Percentiles rank a stretch among this genome's conserved stretches.
These are phyloP conservation scores for Phalacrocorax pelagicus DNA, from an alignment of 2,113 vertebrate species.

Conservation along the genomic window DNA sequence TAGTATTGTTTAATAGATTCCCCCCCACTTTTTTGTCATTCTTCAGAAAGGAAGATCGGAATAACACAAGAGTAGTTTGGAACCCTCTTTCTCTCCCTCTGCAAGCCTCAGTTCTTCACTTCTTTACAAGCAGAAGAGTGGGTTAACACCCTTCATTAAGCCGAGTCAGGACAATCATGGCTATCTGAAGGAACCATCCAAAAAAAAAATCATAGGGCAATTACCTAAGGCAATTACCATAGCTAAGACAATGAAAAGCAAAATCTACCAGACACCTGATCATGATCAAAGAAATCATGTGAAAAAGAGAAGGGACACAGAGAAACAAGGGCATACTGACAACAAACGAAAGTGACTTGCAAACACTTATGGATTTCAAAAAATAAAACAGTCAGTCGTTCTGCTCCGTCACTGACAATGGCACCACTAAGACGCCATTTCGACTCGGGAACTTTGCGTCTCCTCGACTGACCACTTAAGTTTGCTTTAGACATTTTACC, in stretches of 20 bases:
- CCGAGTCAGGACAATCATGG: not conserved
- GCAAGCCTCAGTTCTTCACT: not conserved
- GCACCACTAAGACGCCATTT: not conserved
- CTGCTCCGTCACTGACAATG: slow-evolving; percentile 53
- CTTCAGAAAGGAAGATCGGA: not conserved
- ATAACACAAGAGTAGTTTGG: not conserved
- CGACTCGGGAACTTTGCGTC: not conserved
- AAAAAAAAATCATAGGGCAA: slow-evolving; percentile 22
- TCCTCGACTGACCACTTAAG: not conserved
- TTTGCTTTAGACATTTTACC: not conserved
- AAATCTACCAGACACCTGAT: slow-evolving; percentile 58
- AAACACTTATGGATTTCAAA: not conserved
- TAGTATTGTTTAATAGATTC: not conserved
- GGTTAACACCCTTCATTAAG: not conserved
- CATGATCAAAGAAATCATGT: slow-evolving; percentile 55
- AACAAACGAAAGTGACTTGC: slow-evolving; percentile 31
- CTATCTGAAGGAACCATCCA: not conserved
- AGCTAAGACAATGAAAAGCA: slow-evolving; percentile 59
- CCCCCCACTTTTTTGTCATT: not conserved
- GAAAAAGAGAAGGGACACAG: slow-evolving; percentile 24
- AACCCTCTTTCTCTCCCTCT: not conserved
- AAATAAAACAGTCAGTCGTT: slow-evolving; percentile 22
- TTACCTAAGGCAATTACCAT: slow-evolving; percentile 55
- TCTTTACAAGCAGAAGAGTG: not conserved
- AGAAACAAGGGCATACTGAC: slow-evolving; percentile 54